Evolutionary conservation across 2,113 vertebrate species (phyloP).

Genomic region (Collichthys lucidus): DNA sequence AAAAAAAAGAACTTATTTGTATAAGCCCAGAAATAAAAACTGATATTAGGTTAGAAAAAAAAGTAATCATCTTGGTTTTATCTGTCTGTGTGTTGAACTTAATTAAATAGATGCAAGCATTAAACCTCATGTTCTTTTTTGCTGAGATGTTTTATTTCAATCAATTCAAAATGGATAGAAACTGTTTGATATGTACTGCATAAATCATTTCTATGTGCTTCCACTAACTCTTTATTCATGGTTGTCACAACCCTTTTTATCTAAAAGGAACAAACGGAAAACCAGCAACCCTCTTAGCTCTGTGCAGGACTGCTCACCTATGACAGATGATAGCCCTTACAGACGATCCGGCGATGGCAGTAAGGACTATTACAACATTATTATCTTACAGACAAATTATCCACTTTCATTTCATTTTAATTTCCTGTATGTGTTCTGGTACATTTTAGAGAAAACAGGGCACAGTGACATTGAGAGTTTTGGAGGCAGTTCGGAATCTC

Average conservation of each 20-base stretch:
- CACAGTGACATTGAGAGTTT: constrained; percentile 88
- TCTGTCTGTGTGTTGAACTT: background rate
- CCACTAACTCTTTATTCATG: background rate
- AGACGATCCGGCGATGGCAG: constrained; percentile 66
- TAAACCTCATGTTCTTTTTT: background rate
- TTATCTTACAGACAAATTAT: background rate
- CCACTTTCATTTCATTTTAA: background rate
- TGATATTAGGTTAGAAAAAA: background rate
- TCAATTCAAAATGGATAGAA: background rate
- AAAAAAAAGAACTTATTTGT: background rate
- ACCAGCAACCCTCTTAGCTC: constrained; percentile 65
- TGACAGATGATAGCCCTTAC: constrained; percentile 70
- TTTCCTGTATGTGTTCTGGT: constrained; percentile 28
- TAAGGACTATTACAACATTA: constrained; percentile 50
- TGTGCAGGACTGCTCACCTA: constrained; percentile 53
- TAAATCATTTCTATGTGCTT: background rate
- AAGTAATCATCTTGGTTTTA: background rate
- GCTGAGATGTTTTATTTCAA: background rate
- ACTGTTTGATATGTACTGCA: background rate
- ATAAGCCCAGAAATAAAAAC: background rate
- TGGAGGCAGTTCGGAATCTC: constrained; percentile 88
- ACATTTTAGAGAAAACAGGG: constrained; percentile 72
- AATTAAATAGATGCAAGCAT: background rate
- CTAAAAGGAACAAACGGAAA: constrained; percentile 76
- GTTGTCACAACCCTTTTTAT: constrained; percentile 15